Base-by-base conservation (phyloP, 2,797 vertebrate genomes). In the Remorina albescens region DNA sequence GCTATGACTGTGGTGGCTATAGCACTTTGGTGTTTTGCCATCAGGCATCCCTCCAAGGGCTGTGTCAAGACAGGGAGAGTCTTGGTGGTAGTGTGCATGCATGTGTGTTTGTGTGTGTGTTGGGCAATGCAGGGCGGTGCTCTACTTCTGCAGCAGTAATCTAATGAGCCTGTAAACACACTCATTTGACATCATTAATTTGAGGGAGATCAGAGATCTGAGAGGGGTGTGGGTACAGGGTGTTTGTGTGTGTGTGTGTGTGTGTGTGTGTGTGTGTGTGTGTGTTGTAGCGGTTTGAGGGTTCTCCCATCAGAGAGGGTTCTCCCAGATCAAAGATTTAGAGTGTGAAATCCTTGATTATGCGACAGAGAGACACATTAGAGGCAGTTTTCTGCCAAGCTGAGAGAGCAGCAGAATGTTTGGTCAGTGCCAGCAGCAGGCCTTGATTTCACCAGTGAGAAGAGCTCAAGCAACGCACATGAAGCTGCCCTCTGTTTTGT, bases 121-220 rank as follows among this genome's bases (percentile, higher is more conserved):
- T 56, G 62, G 68, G 36, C 59, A 78, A 77, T 81, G 88, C 82
- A 83, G 90, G 93, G 92, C 85, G 92, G 93, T 89, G 90, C 90
- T 89, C 86, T 83, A 84, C 89, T 92, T 90, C 92, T 91, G 89
- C 92, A 91, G 91, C 91, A 91, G 91, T 94, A 91, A 94, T 94
- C 92, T 94, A 95, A 95, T 95, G 94, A 95, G 94, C 91, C 93
- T 93, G 94, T 95, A 95, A 95, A 95, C 93, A 95, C 92, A 93
- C 92, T 95, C 91, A 94, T 95, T 95, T 95, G 93, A 95, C 94
- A 95, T 94, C 91, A 93, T 91, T 95, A 95, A 94, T 93, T 95
- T 94, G 94, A 94, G 83, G 78, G 91, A 95, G 94, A 95, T 95
- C 94, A 95, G 93, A 95, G 92, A 89, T 93, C 86, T 81, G 74